phyloP scores from a whole-genome alignment of 2,888 invertebrate genomes.

The Zelleria hepariella region DNA sequence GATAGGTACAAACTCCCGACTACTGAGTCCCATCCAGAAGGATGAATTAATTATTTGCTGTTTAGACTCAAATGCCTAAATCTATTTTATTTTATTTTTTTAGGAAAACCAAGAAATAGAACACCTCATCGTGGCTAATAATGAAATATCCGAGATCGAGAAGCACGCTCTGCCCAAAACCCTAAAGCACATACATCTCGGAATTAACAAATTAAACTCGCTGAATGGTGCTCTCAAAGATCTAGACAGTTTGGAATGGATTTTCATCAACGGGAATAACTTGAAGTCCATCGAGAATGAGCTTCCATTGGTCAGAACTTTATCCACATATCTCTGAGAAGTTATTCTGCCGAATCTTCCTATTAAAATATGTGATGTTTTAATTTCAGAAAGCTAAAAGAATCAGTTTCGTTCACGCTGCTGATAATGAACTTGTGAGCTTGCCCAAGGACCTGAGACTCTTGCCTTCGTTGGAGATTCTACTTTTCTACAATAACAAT shows the following conservation, averaged over 20 bases:
- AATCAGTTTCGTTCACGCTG: conserved; percentile 79
- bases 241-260: conserved; percentile 80
- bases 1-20: too few relatives aligned
- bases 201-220: conserved; percentile 78
- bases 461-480: conserved; percentile 77
- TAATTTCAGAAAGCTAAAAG: conserved; percentile 70
- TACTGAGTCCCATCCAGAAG: too few relatives aligned
- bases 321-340: background rate
- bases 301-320: conserved; percentile 74
- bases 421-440: conserved; percentile 78
- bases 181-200: conserved; percentile 79
- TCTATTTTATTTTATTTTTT: conserved; percentile 9
- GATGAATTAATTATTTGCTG: too few relatives aligned
- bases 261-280: conserved; percentile 84
- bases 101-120: conserved; percentile 73
- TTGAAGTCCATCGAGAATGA: conserved; percentile 82
- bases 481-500: conserved; percentile 81
- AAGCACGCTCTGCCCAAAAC: conserved; percentile 78
- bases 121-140: conserved; percentile 81
- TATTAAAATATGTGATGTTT: background rate
- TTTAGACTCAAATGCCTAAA: background rate
- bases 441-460: conserved; percentile 80
- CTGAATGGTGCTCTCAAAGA: conserved; percentile 85
- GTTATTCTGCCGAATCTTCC: background rate
- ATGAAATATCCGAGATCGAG: conserved; percentile 81